Evolutionary conservation across 2,888 invertebrate genomes (phyloP).

Genomic region (Pasiphila rectangulata): DNA sequence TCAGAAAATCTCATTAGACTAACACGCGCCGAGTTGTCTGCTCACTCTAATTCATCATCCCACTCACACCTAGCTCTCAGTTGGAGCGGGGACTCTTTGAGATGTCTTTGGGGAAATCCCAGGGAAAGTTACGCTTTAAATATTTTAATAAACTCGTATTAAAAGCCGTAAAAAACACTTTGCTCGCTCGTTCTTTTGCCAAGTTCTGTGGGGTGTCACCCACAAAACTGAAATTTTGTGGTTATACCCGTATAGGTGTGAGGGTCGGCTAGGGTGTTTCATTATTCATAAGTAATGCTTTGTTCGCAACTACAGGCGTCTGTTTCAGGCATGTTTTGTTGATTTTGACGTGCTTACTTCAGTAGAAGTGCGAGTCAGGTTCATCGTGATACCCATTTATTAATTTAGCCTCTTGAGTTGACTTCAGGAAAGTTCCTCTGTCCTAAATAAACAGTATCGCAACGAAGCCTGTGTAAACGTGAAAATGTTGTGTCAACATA

Average conservation of each 20-base stretch:
- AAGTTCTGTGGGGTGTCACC: constrained; percentile 40
- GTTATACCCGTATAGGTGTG: constrained; percentile 36
- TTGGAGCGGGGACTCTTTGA: constrained; percentile 60
- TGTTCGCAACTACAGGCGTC: constrained; percentile 61
- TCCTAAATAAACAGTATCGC: constrained; percentile 34
- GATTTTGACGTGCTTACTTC: constrained; percentile 60
- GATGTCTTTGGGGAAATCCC: constrained; percentile 77
- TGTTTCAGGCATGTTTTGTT: constrained; percentile 61
- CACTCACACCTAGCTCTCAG: constrained; percentile 55
- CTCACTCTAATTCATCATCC: constrained; percentile 73
- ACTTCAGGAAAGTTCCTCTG: constrained; percentile 19
- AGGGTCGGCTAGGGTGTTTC: constrained; percentile 60
- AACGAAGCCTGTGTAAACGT: constrained; percentile 26
- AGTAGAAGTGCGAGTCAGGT: constrained; percentile 31
- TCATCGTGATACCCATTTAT: constrained; percentile 26
- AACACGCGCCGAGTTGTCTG: constrained; percentile 50
- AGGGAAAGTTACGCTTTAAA: constrained; percentile 75
- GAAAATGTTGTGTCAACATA: constrained; percentile 20
- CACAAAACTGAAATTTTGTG: constrained; percentile 49
- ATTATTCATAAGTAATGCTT: constrained; percentile 74
- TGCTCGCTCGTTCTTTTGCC: constrained; percentile 64
- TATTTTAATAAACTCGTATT: constrained; percentile 80
- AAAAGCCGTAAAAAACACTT: constrained; percentile 78
- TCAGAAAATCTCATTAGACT: constrained; percentile 49
- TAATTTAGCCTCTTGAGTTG: constrained; percentile 18